A percentile compares a stretch with the other conserved stretches of the same genome.
phyloP scores from a whole-genome alignment of 2,797 vertebrate species.

The Leontocebus nigricollis region DNA sequence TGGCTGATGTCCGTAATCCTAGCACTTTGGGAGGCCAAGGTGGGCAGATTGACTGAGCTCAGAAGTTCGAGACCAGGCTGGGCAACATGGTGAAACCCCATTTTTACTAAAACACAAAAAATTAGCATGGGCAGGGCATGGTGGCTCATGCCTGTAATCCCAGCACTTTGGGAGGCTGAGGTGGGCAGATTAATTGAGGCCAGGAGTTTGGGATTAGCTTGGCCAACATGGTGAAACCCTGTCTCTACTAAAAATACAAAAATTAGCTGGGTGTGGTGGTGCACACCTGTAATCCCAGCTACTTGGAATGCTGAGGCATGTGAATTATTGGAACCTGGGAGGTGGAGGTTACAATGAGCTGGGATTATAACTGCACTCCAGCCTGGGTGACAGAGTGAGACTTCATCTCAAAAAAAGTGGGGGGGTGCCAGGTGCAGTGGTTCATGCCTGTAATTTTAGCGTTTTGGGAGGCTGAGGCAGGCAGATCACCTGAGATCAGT shows the following conservation, averaged over 20 bases:
- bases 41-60: neutral
- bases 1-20: neutral
- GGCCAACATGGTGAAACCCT: neutral
- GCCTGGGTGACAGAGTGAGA: neutral
- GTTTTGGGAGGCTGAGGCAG: too few species aligned
- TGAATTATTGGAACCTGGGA: neutral
- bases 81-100: neutral
- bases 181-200: neutral
- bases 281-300: neutral
- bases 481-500: too few species aligned
- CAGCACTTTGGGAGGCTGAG: neutral
- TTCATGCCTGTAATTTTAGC: too few species aligned
- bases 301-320: neutral
- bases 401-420: neutral
- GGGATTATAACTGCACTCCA: neutral
- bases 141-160: neutral
- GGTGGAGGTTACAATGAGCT: neutral
- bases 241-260: neutral
- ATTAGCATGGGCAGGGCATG: neutral
- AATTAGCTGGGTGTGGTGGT: neutral
- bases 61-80: neutral
- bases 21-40: neutral
- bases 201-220: neutral
- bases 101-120: neutral
- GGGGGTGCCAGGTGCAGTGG: rapidly evolving